These are phyloP conservation scores for Protomyctophum bolini DNA, from an alignment of 2,113 vertebrate species.

Conservation along the genomic window DNA sequence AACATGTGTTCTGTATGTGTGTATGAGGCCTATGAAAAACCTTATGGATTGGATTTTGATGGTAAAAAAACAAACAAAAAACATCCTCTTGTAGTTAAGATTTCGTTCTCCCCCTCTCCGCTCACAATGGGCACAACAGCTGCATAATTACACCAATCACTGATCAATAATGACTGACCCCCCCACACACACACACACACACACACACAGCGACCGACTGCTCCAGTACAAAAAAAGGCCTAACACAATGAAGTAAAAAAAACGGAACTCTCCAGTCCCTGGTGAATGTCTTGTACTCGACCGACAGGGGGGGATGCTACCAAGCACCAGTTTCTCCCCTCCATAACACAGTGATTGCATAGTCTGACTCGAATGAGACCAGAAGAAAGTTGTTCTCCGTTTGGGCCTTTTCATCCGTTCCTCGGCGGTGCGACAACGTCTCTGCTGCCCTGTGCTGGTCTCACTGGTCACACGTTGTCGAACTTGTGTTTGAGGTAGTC, in stretches of 20 bases:
- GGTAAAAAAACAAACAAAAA: no score
- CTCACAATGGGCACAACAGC: background rate
- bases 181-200: no score
- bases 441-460: background rate
- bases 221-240: background rate
- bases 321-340: conserved; percentile 16
- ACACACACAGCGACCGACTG: background rate
- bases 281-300: conserved; percentile 10
- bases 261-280: background rate
- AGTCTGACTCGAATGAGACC: conserved; percentile 72
- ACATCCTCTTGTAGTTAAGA: background rate
- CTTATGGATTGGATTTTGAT: no score
- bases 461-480: conserved; percentile 86
- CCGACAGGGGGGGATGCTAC: conserved; percentile 41
- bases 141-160: conserved; percentile 2
- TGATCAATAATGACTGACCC: background rate
- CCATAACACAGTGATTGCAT: conserved; percentile 88
- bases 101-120: background rate
- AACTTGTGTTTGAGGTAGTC: conserved; percentile 99
- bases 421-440: background rate
- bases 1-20: no score
- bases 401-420: no score
- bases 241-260: background rate
- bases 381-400: conserved; percentile 9
- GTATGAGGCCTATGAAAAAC: no score